Evolutionary conservation across 2,888 invertebrate genomes (phyloP).

Genomic region (Leucozona laternaria): DNA sequence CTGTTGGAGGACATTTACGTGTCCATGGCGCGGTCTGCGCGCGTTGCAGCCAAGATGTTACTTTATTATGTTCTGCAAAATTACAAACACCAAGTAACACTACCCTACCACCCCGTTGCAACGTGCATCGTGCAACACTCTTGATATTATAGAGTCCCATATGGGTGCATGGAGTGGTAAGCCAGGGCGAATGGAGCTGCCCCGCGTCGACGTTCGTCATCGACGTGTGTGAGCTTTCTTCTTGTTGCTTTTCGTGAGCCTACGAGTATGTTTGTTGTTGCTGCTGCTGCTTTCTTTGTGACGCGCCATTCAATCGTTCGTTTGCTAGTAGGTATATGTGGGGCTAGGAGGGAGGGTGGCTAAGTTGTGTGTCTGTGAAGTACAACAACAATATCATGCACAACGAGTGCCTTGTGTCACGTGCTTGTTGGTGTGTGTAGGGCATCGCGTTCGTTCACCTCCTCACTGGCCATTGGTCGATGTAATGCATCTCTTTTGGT

Average conservation of each 20-base stretch:
- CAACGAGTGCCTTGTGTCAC: slow-evolving; percentile 71
- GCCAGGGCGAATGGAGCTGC: slow-evolving; percentile 49
- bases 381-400: slow-evolving; percentile 45
- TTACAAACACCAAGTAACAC: slow-evolving; percentile 72
- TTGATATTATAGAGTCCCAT: slow-evolving; percentile 39
- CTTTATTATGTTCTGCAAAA: slow-evolving; percentile 74
- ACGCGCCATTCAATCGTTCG: slow-evolving; percentile 51
- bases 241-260: slow-evolving; percentile 59
- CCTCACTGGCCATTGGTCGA: slow-evolving; percentile 79
- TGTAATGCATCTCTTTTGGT: slow-evolving; percentile 77
- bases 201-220: slow-evolving; percentile 37
- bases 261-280: no score
- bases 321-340: slow-evolving; percentile 16
- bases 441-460: slow-evolving; percentile 79
- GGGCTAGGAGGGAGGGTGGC: background rate
- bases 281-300: slow-evolving; percentile 68
- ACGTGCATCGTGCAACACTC: slow-evolving; percentile 10
- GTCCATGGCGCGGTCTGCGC: slow-evolving; percentile 45
- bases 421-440: slow-evolving; percentile 77
- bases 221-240: slow-evolving; percentile 70
- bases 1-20: slow-evolving; percentile 69
- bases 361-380: slow-evolving; percentile 14
- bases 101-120: slow-evolving; percentile 32
- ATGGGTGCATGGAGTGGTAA: slow-evolving; percentile 53
- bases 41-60: slow-evolving; percentile 62